Evolutionary conservation across 53 echinoderm and acorn worm species (phyloP).

Genomic region (Zoroaster sp.): DNA sequence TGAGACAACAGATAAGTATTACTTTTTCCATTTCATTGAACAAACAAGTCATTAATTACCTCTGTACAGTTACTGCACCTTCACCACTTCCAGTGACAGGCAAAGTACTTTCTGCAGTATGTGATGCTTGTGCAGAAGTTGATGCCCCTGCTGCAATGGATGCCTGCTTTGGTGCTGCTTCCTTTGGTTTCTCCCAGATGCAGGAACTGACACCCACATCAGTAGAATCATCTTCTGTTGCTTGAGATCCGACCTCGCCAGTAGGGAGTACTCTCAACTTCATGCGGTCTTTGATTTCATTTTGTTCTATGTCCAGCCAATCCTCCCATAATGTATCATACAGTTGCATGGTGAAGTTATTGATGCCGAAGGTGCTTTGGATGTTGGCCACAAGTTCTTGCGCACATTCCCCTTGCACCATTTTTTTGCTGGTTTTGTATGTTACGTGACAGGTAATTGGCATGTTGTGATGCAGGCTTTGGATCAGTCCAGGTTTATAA

Average conservation of each 20-base stretch:
- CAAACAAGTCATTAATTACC: background rate
- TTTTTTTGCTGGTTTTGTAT: background rate
- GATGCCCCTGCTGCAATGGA: background rate
- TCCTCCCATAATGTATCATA: slow-evolving; percentile 8
- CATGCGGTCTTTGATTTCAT: slow-evolving; percentile 1
- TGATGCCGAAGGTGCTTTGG: background rate
- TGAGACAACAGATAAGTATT: too few species aligned
- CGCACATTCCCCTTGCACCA: slow-evolving; percentile 2
- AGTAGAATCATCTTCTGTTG: background rate
- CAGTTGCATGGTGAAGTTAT: background rate
- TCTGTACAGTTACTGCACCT: background rate
- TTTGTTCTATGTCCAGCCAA: slow-evolving; percentile 9
- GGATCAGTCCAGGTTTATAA: background rate
- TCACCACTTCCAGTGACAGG: background rate
- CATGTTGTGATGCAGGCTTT: background rate
- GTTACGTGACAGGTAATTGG: slow-evolving; percentile 12
- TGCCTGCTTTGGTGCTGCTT: background rate
- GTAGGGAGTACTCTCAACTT: background rate
- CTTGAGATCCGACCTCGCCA: background rate
- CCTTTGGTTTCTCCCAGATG: too few species aligned
- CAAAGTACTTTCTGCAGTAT: background rate
- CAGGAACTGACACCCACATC: too few species aligned
- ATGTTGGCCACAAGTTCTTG: background rate
- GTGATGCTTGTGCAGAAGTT: background rate
- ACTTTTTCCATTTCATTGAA: too few species aligned